Conservation (phyloP, 1,140 invertebrate species). For the Idris sp. region DNA sequence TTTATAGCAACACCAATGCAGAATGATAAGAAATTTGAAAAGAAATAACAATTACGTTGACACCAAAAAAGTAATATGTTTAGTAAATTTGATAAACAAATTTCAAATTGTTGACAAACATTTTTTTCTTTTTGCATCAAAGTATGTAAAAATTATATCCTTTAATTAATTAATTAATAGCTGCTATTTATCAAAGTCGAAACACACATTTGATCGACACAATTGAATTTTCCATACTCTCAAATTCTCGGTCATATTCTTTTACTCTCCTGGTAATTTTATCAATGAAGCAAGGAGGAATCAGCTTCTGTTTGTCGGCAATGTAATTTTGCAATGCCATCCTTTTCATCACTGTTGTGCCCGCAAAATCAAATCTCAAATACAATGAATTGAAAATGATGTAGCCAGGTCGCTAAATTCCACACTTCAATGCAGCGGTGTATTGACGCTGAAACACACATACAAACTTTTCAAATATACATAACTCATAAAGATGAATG, state of each 20-base stretch:
- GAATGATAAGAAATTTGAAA: too few species aligned
- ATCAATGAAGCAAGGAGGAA: conserved; percentile 19
- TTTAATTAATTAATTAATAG: too few species aligned
- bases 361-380: conserved; percentile 33
- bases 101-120: too few species aligned
- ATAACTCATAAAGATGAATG: conserved; percentile 10
- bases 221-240: too few species aligned
- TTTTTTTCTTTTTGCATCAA: too few species aligned
- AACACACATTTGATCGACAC: too few species aligned
- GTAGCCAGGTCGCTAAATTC: conserved; percentile 21
- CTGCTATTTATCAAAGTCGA: too few species aligned
- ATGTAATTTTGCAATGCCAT: conserved; percentile 7
- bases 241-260: conserved; percentile 7
- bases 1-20: too few species aligned
- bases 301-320: conserved; percentile 7
- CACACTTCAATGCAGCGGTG: conserved; percentile 33
- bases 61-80: too few species aligned
- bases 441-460: conserved; percentile 22
- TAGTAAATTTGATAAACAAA: too few species aligned
- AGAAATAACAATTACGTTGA: too few species aligned
- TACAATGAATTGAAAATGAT: conserved; percentile 41
- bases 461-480: conserved; percentile 30
- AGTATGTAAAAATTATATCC: too few species aligned
- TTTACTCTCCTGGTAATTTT: conserved; percentile 11
- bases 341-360: conserved; percentile 17